Evolutionary conservation across 2,797 vertebrate genomes (phyloP), one percentile per base, ranked within the genome.

Genomic region (Amniataba percoides): DNA sequence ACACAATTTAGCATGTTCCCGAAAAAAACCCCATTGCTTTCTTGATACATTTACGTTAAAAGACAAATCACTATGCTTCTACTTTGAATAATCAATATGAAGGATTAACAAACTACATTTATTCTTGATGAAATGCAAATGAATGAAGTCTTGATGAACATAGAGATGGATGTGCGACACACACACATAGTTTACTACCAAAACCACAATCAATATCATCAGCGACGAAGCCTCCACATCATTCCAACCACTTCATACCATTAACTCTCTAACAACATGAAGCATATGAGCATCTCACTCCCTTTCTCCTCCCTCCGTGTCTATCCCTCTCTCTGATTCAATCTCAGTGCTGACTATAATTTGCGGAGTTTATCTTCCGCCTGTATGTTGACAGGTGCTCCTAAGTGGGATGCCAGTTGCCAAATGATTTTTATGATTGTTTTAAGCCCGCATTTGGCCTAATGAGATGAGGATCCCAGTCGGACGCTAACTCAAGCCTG

Each of bases 361-460:
- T 96, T 95, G 93, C 91, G 84, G 85, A 96, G 94, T 97, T 97
- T 97, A 96, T 97, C 96, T 96, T 96, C 94, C 87, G 95, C 94
- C 95, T 95, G 94, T 94, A 78, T 95, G 79, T 96, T 97, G 96
- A 97, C 96, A 97, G 96, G 95, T 96, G 95, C 93, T 96, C 94
- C 96, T 96, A 96, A 97, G 96, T 96, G 95, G 95, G 83, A 95
- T 95, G 96, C 95, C 94, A 92, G 95, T 95, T 95, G 96, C 96
- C 97, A 98, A 96, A 97, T 95, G 95, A 96, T 97, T 97, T 97
- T 97, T 97, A 97, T 97, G 96, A 97, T 97, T 96, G 94, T 96
- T 97, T 96, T 96, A 96, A 96, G 94, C 94, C 92, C 91, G 95
- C 96, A 97, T 97, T 97, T 96, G 95, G 96, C 94, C 96, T 97